Percentiles rank a stretch among this genome's conserved stretches.
phyloP scores from a whole-genome alignment of 2,113 vertebrate genomes.

The Bos javanicus region DNA sequence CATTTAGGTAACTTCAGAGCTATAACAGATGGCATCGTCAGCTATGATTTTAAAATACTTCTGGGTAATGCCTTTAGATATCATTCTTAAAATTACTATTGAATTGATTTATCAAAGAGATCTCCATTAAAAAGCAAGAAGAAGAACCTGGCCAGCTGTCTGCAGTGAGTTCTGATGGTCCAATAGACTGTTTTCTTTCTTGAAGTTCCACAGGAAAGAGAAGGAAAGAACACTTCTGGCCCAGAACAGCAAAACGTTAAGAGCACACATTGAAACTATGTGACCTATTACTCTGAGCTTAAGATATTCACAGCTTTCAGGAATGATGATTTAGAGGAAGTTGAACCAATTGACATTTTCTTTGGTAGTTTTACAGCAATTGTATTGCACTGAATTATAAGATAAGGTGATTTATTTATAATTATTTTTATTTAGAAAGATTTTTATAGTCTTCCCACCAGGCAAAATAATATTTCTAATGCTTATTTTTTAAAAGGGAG shows the following conservation, averaged over 20 bases:
- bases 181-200: neutral
- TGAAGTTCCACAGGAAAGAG: neutral
- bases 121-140: neutral
- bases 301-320: neutral
- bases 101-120: neutral
- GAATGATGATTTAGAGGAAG: neutral
- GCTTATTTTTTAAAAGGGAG: neutral
- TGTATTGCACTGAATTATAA: neutral
- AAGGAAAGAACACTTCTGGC: neutral
- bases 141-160: neutral
- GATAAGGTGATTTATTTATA: neutral
- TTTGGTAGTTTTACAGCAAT: neutral
- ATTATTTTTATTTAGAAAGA: neutral
- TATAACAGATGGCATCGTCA: neutral
- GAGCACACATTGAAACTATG: neutral
- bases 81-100: neutral
- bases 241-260: neutral
- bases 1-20: neutral
- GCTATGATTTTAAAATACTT: neutral
- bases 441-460: neutral
- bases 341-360: neutral
- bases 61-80: neutral
- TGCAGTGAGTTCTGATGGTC: neutral
- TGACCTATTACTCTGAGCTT: neutral
- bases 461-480: neutral